Evolutionary conservation across 1,140 invertebrate genomes (phyloP).

Genomic region (Polyergus mexicanus): DNA sequence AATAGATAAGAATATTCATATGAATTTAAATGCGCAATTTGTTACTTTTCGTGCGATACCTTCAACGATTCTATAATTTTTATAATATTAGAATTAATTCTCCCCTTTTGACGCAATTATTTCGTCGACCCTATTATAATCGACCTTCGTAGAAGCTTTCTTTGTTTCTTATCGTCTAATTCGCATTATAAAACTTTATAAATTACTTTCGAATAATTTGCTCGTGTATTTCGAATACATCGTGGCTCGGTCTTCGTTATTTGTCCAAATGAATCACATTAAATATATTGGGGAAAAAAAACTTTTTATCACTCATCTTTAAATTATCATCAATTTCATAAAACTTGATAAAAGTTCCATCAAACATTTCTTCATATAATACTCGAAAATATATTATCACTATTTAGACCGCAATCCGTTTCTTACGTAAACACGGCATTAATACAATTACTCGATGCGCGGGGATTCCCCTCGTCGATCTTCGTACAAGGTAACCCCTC

Average conservation of each 20-base stretch:
- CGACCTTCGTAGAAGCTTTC: conserved; percentile 26
- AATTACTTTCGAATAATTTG: conserved; percentile 53
- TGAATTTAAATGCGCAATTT: background rate
- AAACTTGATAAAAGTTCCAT: conserved; percentile 15
- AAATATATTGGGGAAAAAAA: background rate
- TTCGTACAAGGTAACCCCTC: conserved; percentile 34
- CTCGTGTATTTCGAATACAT: conserved; percentile 36
- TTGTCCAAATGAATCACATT: background rate
- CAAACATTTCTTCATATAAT: background rate
- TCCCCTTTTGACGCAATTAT: background rate
- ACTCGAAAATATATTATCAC: background rate
- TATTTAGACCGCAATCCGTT: conserved; percentile 17
- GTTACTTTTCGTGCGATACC: background rate
- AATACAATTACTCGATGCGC: conserved; percentile 38
- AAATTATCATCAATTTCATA: conserved; percentile 12
- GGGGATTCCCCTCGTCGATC: conserved; percentile 18
- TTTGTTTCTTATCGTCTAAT: conserved; percentile 19
- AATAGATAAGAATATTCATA: background rate
- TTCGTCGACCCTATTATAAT: conserved; percentile 15
- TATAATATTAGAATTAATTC: background rate
- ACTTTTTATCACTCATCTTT: conserved; percentile 26
- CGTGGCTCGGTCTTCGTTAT: conserved; percentile 9
- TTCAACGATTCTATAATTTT: background rate
- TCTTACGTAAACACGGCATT: conserved; percentile 22
- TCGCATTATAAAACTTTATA: conserved; percentile 39